Conservation (phyloP, 2,797 vertebrate species). For the Anisognathus igniventris region DNA sequence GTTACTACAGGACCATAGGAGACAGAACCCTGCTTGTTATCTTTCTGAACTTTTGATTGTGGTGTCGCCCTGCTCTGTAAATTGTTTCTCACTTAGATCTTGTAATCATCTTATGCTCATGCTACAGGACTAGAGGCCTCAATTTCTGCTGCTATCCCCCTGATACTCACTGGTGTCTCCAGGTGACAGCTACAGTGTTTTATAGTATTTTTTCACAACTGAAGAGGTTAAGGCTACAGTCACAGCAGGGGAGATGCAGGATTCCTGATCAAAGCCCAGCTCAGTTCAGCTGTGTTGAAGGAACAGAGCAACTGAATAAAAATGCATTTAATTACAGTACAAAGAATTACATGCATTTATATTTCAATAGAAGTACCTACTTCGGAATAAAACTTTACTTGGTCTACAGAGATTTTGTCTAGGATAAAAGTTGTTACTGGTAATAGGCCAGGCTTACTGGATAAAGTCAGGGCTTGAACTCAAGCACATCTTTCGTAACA, state of each 20-base stretch:
- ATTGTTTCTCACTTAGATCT: neutral
- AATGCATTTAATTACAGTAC: neutral
- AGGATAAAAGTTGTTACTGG: neutral
- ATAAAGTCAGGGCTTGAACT: neutral
- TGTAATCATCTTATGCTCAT: neutral
- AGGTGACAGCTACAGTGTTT: neutral
- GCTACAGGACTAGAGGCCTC: neutral
- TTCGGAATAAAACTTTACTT: neutral
- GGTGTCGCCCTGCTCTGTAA: neutral
- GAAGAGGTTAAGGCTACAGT: neutral
- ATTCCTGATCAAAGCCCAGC: neutral
- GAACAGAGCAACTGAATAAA: neutral
- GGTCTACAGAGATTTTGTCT: neutral
- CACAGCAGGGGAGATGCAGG: neutral
- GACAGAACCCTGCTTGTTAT: neutral
- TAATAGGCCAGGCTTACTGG: neutral
- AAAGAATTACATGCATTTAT: neutral
- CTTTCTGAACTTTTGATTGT: neutral
- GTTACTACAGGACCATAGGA: neutral
- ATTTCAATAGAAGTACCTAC: neutral
- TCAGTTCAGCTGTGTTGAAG: neutral
- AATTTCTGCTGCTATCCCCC: neutral
- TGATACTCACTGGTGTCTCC: neutral
- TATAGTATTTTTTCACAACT: neutral
- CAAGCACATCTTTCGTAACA: neutral